A percentile compares a stretch with the other conserved stretches of the same genome.
phyloP scores from a whole-genome alignment of 2,113 vertebrate genomes.

The Ctenomys sociabilis region DNA sequence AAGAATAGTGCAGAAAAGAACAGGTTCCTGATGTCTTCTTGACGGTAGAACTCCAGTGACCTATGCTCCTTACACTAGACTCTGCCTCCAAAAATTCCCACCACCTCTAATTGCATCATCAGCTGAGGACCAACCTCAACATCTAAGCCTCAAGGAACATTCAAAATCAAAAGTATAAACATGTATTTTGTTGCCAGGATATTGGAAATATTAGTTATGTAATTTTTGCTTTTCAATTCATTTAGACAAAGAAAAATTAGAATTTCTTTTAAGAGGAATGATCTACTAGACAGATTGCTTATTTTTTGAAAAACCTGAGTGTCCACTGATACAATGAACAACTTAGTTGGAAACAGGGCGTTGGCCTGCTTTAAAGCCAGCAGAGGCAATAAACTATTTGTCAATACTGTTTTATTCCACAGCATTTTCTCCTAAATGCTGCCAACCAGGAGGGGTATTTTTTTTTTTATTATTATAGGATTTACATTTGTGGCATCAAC shows the following conservation, averaged over 20 bases:
- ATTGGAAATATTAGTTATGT: conserved; percentile 17
- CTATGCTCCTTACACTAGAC: neutral
- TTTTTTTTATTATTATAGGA: conserved; percentile 71
- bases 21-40: neutral
- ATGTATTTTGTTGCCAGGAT: neutral
- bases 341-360: conserved; percentile 61
- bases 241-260: neutral
- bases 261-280: conserved; percentile 64
- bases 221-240: conserved; percentile 23
- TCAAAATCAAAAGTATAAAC: neutral
- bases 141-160: neutral
- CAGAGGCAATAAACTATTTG: conserved; percentile 83
- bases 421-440: conserved; percentile 66
- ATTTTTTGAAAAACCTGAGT: conserved; percentile 75
- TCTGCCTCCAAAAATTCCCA: neutral
- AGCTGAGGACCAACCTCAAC: neutral
- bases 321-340: conserved; percentile 78
- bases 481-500: conserved; percentile 74
- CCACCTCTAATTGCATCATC: neutral
- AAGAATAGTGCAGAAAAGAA: neutral
- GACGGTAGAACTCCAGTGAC: neutral
- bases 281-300: conserved; percentile 54
- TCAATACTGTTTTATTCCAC: conserved; percentile 69
- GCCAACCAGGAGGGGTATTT: conserved; percentile 65
- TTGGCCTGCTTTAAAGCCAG: conserved; percentile 76